Percentiles rank a stretch among this genome's conserved stretches.
Conservation (phyloP, 1,140 invertebrate genomes). For the Daktulosphaira vitifoliae region DNA sequence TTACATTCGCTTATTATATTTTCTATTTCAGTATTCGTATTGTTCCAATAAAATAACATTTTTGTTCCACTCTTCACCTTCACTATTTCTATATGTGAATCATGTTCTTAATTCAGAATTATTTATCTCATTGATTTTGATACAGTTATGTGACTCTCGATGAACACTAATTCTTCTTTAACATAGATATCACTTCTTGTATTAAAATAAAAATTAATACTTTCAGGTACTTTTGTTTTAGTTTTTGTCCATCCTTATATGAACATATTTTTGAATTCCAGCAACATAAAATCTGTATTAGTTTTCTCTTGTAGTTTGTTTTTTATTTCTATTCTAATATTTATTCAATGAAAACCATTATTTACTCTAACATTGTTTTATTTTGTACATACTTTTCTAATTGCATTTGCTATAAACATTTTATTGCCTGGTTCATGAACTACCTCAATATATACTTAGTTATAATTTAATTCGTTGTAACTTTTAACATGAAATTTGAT, state of each 20-base stretch:
- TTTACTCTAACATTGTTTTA: slow-evolving; percentile 28
- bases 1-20: too few relatives aligned
- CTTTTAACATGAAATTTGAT: slow-evolving; percentile 37
- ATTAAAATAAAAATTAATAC: slow-evolving; percentile 35
- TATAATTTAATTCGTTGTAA: slow-evolving; percentile 44
- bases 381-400: slow-evolving; percentile 33
- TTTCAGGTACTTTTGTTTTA: slow-evolving; percentile 3
- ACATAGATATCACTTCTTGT: slow-evolving; percentile 36
- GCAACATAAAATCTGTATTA: slow-evolving; percentile 34
- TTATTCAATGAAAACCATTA: slow-evolving; percentile 34
- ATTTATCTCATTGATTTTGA: slow-evolving; percentile 39
- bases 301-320: slow-evolving; percentile 35
- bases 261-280: slow-evolving; percentile 20
- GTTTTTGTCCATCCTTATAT: slow-evolving; percentile 19
- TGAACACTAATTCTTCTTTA: slow-evolving; percentile 41
- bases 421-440: slow-evolving; percentile 37
- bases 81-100: slow-evolving; percentile 38
- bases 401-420: slow-evolving; percentile 31
- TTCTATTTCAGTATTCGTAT: too few relatives aligned
- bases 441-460: slow-evolving; percentile 38
- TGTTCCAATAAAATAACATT: too few relatives aligned
- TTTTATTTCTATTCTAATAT: slow-evolving; percentile 32
- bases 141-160: slow-evolving; percentile 40
- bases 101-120: slow-evolving; percentile 42
- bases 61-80: too few relatives aligned